Evolutionary conservation across 2,797 vertebrate species (phyloP), one percentile per base, ranked within the genome.

Genomic region (Gadopsis bispinosus): DNA sequence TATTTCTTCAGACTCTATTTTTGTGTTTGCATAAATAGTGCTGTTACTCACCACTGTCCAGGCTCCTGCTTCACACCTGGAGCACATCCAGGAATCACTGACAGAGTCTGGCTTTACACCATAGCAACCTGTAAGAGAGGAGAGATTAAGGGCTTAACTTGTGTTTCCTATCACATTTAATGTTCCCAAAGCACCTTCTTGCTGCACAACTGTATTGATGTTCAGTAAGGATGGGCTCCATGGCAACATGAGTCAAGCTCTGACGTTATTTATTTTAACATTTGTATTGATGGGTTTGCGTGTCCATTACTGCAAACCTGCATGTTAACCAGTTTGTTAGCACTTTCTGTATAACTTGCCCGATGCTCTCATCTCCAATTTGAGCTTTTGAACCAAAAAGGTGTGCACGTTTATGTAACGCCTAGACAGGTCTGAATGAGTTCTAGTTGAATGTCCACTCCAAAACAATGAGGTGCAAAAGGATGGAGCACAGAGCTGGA

Each of bases 81-180:
- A 96, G 82, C 98, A 99, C 39, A 86, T 95, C 98, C 98, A 99
- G 62, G 93, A 88, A 1, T 96, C 93, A 0, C 93, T 94, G 69
- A 96, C 94, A 39, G 95, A 90, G 79, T 97, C 95, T 0, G 97
- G 96, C 67, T 94, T 96, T 6, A 98, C 95, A 56, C 98, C 98
- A 0, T 98, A 99, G 89, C 98, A 99, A 91, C 98, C 98, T 99
- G 85, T 17, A 37, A 83, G 37, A 78, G 29, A 74, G 33, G 41
- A 71, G 7, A 82, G 19, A 68, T n/a, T 13, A 55, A 55, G 45
- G 13, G 50, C 54, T 53, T 75, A 14, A 54, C 55, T 71, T 35
- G 39, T 37, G n/a, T 43, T 54, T 76, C 26, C 8, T 20, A 26
- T 29, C n/a, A 37, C n/a, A 69, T 39, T 59, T 55, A 7, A 53